Evolutionary conservation across 2,797 vertebrate genomes (phyloP), one percentile per base, ranked within the genome.

Genomic region (Tenualosa thibaudeaui): DNA sequence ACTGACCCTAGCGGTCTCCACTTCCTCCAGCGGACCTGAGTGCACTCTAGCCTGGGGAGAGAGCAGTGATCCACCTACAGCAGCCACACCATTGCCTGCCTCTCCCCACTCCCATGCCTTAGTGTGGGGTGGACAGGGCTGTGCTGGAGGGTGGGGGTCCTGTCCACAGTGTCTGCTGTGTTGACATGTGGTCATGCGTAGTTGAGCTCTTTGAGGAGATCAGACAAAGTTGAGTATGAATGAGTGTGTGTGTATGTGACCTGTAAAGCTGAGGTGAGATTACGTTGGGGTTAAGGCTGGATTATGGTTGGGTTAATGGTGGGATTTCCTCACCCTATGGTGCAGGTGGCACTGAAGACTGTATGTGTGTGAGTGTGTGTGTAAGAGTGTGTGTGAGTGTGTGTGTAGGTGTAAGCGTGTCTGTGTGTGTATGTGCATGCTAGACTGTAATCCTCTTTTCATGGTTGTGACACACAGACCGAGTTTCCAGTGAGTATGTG

Each of bases 221-320:
- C 65, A 71, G 65, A 31, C 65, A 40, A 10, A 15, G 65, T 71
- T 71, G 65, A 71, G 24, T 37, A 75, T 40, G 31, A 75, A 40
- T 75, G 68, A 75, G 26, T 83, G 85, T 82, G 68, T 83, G 58
- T 60, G 46, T 83, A 56, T 65, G 68, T 26, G 54, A 68, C 56
- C 68, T 75, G 68, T 75, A 43, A 26, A 13, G 68, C 68, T 75
- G 31, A 75, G 56, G 51, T 17, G 8, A 83, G 53, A 83, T 83
- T 83, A 83, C 31, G 40, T 17, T 43, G 5, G 82, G 82, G 54
- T 83, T 83, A 75, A 75, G 15, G 51, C 54, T 24, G 81, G 78
- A 86, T 86, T 85, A 86, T 81, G 43, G 65, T 13, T 82, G 56
- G 24, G 22, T 75, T 82, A 86, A 82, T 60, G 85, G 81, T 84